These are phyloP conservation scores for Albula goreensis DNA, from an alignment of 2,113 vertebrate genomes.

Conservation along the genomic window DNA sequence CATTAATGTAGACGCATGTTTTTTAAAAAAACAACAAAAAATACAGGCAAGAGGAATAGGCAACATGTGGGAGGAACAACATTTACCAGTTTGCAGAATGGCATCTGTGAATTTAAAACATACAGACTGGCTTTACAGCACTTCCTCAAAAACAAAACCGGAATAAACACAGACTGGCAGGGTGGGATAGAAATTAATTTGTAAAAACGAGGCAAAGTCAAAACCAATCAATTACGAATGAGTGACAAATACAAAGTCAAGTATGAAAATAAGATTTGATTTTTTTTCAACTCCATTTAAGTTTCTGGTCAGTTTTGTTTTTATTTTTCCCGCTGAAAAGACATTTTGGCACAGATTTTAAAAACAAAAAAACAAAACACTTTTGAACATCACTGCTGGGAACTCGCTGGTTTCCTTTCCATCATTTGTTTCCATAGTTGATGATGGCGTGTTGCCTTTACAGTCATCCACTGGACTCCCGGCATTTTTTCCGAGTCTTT, in stretches of 20 bases:
- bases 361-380: slow-evolving; percentile 70
- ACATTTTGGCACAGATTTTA: slow-evolving; percentile 94
- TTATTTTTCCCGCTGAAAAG: slow-evolving; percentile 79
- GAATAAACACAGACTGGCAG: slow-evolving; percentile 43
- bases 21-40: neutral
- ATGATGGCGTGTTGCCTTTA: slow-evolving; percentile 55
- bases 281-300: slow-evolving; percentile 42
- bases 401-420: slow-evolving; percentile 36
- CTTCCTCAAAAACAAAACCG: slow-evolving; percentile 46
- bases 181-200: slow-evolving; percentile 42
- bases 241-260: slow-evolving; percentile 92
- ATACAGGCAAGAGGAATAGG: neutral
- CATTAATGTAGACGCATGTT: slow-evolving; percentile 1
- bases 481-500: slow-evolving; percentile 66
- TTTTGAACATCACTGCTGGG: slow-evolving; percentile 45
- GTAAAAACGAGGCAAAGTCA: slow-evolving; percentile 59
- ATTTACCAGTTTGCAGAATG: slow-evolving; percentile 15
- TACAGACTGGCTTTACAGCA: slow-evolving; percentile 26
- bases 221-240: slow-evolving; percentile 80
- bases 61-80: slow-evolving; percentile 7
- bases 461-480: slow-evolving; percentile 66
- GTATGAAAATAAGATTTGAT: slow-evolving; percentile 94
- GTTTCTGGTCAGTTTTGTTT: slow-evolving; percentile 53
- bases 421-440: slow-evolving; percentile 51
- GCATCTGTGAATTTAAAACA: slow-evolving; percentile 1